phyloP scores from a whole-genome alignment of 2,113 vertebrate genomes.

The Syrmaticus mikado region DNA sequence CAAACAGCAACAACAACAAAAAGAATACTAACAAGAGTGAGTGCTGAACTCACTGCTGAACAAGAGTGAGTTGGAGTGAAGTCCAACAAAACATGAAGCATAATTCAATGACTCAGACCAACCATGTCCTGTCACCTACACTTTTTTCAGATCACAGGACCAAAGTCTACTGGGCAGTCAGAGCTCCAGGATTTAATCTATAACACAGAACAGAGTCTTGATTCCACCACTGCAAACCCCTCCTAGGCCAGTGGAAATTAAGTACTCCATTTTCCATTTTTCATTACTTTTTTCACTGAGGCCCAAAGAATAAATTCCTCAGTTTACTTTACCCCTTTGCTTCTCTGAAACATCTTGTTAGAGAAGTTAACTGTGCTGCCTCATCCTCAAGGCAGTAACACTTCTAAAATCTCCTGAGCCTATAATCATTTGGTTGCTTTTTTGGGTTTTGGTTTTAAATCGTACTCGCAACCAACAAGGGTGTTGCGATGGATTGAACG shows the following conservation, averaged over 20 bases:
- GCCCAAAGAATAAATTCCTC: background rate
- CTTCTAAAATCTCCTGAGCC: background rate
- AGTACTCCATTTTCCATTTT: background rate
- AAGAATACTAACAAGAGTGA: background rate
- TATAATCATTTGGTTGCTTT: background rate
- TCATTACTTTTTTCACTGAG: background rate
- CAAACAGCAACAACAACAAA: background rate
- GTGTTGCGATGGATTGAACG: background rate
- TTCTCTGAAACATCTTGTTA: background rate
- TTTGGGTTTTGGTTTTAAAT: background rate
- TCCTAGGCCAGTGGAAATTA: background rate
- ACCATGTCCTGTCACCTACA: background rate
- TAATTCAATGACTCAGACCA: background rate
- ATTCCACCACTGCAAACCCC: background rate
- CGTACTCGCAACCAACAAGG: background rate
- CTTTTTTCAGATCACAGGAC: background rate
- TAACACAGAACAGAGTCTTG: accelerated
- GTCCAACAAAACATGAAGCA: background rate
- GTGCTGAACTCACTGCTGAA: background rate
- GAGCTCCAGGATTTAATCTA: background rate
- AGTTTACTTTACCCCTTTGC: background rate
- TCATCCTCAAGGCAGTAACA: background rate
- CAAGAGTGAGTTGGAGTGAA: too few species aligned
- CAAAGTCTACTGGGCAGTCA: background rate
- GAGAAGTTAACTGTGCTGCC: background rate